These are phyloP conservation scores for Anisognathus igniventris DNA, from an alignment of 2,797 vertebrate genomes.

Conservation along the genomic window DNA sequence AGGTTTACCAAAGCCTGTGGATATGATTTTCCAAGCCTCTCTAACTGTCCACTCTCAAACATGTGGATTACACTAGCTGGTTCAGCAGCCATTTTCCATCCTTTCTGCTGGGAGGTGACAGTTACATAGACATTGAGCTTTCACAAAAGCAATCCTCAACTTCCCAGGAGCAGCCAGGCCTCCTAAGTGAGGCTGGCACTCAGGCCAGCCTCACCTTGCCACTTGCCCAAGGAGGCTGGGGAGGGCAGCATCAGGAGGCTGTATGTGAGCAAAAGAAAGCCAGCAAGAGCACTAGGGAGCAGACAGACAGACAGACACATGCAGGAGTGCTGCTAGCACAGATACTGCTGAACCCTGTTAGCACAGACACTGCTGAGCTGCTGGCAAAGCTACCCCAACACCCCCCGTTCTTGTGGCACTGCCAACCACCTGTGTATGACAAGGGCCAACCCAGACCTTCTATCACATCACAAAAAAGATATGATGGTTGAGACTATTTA, in stretches of 20 bases:
- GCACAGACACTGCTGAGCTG: neutral
- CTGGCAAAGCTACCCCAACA: neutral
- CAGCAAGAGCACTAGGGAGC: neutral
- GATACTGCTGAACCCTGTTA: neutral
- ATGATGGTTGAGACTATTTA: neutral
- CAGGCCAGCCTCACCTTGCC: neutral
- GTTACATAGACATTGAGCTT: fast-evolving
- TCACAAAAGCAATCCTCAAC: neutral
- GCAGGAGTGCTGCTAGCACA: fast-evolving
- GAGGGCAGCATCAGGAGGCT: neutral
- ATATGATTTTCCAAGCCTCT: neutral
- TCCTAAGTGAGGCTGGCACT: neutral
- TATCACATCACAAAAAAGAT: neutral
- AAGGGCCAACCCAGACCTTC: neutral
- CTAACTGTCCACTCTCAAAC: neutral
- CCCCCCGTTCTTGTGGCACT: neutral
- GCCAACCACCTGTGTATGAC: neutral
- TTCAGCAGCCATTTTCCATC: neutral
- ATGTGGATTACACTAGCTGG: neutral
- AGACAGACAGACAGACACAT: fast-evolving
- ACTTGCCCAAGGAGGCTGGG: neutral
- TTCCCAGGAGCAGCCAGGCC: neutral
- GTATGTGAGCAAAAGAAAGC: neutral
- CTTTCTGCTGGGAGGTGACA: neutral
- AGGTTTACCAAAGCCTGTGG: neutral